Conservation (phyloP, 2,888 invertebrate genomes). For the Drosophila pseudotakahashii region DNA sequence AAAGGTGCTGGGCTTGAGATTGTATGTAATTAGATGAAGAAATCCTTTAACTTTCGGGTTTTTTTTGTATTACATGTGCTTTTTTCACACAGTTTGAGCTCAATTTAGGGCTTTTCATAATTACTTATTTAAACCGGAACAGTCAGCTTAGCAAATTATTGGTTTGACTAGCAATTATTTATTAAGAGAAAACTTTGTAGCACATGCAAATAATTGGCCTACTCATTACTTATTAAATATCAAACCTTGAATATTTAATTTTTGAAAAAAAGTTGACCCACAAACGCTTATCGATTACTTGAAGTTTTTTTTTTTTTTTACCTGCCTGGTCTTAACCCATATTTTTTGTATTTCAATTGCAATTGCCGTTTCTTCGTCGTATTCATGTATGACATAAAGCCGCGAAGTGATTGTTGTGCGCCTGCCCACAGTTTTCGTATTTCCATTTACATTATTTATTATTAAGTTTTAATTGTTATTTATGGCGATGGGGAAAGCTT, state of each 20-base stretch:
- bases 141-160: background rate
- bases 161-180: conserved; percentile 1
- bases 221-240: conserved; percentile 4
- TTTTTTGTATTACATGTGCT: conserved; percentile 1
- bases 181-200: background rate
- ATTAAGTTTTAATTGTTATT: conserved; percentile 41
- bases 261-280: conserved; percentile 22
- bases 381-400: conserved; percentile 22
- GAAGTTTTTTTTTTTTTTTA: background rate
- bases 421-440: conserved; percentile 36
- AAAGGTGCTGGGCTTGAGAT: background rate
- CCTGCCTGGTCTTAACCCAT: conserved; percentile 18
- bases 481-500: conserved; percentile 46
- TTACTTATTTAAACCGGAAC: conserved; percentile 4
- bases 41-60: background rate
- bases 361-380: conserved; percentile 13
- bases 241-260: conserved; percentile 21
- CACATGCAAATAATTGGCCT: background rate
- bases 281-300: conserved; percentile 10
- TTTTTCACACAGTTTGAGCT: background rate
- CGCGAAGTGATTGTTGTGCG: conserved; percentile 23
- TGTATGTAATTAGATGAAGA: background rate
- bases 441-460: conserved; percentile 29
- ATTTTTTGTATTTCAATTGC: conserved; percentile 30
- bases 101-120: background rate